These are phyloP conservation scores for Gastrophryne carolinensis DNA, from an alignment of 2,797 vertebrate genomes.

Conservation along the genomic window DNA sequence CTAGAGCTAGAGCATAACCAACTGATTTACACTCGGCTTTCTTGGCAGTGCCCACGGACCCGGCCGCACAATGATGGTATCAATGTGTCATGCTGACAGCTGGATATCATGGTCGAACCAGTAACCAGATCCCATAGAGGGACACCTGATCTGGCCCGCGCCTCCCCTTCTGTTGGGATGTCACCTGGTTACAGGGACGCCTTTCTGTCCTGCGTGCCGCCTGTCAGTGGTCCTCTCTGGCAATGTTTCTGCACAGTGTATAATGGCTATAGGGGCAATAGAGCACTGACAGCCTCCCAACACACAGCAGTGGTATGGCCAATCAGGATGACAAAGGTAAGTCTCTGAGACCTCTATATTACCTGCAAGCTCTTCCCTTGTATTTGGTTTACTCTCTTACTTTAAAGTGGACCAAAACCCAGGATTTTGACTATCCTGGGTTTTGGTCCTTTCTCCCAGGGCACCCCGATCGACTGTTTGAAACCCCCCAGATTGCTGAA, in stretches of 20 bases:
- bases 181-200: not conserved
- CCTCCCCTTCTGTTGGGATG: constrained; percentile 8
- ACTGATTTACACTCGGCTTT: too few relatives aligned
- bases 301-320: constrained; percentile 5
- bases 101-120: constrained; percentile 17
- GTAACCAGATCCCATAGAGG: constrained; percentile 23
- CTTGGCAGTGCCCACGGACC: not conserved
- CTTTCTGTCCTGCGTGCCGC: not conserved
- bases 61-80: not conserved
- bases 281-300: not conserved
- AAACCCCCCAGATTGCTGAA: too few relatives aligned
- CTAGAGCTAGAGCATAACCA: too few relatives aligned
- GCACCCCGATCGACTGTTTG: too few relatives aligned
- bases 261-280: not conserved
- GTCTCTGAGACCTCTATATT: too few relatives aligned
- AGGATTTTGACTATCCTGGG: too few relatives aligned
- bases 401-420: too few relatives aligned
- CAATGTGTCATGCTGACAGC: constrained; percentile 18
- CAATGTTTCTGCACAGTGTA: not conserved
- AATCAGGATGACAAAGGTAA: constrained; percentile 44
- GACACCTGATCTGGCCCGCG: constrained; percentile 36
- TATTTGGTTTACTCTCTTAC: too few relatives aligned
- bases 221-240: not conserved
- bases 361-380: too few relatives aligned
- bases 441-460: too few relatives aligned